Base-by-base conservation (phyloP, 2,888 invertebrate genomes). In the Lutraria lutraria region DNA sequence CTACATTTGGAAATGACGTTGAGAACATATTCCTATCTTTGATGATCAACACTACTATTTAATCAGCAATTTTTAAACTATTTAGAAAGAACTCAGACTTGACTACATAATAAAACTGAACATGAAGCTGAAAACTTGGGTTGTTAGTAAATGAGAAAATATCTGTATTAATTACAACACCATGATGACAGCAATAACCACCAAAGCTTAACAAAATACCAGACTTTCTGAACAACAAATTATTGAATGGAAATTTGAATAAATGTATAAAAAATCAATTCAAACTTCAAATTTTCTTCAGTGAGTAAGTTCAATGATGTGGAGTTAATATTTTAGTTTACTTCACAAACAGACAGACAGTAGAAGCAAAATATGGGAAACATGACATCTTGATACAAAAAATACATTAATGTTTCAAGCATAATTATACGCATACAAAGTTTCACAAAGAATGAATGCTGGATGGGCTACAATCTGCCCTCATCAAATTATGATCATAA, bases 361-460 rank as follows among this genome's bases (percentile, higher is more conserved):
- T 60, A n/a, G 19, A 21, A 60, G 60, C 60, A 60, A 19, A 6
- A 19, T n/a, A 60, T 19, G 60, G 60, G 8, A 13, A 68, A 60
- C 60, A 60, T 19, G 60, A 60, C 8, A 60, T 19, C 8, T 21
- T 60, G 60, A n/a, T 60, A 60, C 60, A 60, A 60, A 63, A 68
- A 25, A 68, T 68, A 68, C 63, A 68, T 43, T 8, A 43, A 43
- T 43, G 43, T 43, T 43, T 43, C 2, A 43, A 43, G 8, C 43
- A 43, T 8, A n/a, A n/a, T n/a, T n/a, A n/a, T 68, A n/a, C 25
- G n/a, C 25, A 12, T 25, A 4, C 63, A 68, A 68, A 25, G 63
- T 68, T 68, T 34, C 76, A 31, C 16, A 76, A 76, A 76, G 31
- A 76, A 76, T 31, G 76, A 76, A 76, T 34, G 31, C 3, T 76